phyloP scores from a whole-genome alignment of 2,888 invertebrate genomes.

The Agrotis ipsilon region DNA sequence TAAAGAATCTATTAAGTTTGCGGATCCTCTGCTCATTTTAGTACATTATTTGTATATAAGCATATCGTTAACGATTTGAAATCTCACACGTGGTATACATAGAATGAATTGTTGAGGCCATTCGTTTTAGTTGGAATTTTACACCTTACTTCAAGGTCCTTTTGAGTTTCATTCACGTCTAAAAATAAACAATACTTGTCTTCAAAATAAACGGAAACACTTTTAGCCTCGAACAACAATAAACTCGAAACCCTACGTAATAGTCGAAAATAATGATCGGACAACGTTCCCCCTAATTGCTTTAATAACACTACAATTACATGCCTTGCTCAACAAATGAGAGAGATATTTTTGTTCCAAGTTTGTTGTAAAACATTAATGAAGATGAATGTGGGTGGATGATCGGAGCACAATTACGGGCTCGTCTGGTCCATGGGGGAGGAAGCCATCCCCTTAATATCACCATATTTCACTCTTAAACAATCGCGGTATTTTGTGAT shows the following conservation, averaged over 20 bases:
- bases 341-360: conserved; percentile 50
- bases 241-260: background rate
- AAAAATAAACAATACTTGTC: background rate
- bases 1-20: background rate
- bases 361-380: conserved; percentile 63
- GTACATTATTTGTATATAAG: too few relatives aligned
- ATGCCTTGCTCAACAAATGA: conserved; percentile 18
- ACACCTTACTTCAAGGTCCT: too few relatives aligned
- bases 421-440: conserved; percentile 61
- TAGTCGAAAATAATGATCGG: conserved; percentile 28
- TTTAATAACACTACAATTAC: conserved; percentile 46
- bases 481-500: conserved; percentile 77
- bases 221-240: background rate
- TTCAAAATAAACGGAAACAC: conserved; percentile 1
- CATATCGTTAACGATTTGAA: too few relatives aligned
- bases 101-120: too few relatives aligned
- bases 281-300: conserved; percentile 13
- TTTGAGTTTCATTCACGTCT: background rate
- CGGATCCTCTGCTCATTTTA: too few relatives aligned
- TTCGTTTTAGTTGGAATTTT: background rate
- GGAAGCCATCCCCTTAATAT: conserved; percentile 58
- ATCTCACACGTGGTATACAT: too few relatives aligned
- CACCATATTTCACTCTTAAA: conserved; percentile 74
- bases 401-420: conserved; percentile 64
- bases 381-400: conserved; percentile 67